Evolutionary conservation across 2,797 vertebrate species (phyloP).

Genomic region (Chelidonichthys spinosus): DNA sequence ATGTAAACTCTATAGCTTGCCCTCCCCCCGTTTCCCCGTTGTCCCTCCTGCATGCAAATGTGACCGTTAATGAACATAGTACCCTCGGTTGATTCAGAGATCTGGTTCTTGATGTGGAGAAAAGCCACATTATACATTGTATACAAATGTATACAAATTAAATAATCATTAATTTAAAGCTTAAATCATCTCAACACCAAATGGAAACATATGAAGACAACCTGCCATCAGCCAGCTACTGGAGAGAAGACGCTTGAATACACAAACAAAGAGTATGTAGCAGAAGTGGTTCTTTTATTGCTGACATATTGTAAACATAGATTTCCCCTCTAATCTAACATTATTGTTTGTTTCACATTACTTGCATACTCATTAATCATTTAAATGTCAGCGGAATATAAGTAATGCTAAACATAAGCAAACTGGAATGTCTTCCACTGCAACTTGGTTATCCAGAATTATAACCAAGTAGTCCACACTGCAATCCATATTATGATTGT

Average conservation of each 20-base stretch:
- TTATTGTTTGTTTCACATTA: conserved; percentile 35
- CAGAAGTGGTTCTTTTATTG: neutral
- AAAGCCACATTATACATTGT: neutral
- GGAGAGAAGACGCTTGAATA: neutral
- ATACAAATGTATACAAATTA: conserved; percentile 1
- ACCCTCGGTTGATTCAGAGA: neutral
- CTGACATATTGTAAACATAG: conserved; percentile 4
- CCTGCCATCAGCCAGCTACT: neutral
- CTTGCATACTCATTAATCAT: conserved; percentile 54
- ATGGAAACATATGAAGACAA: conserved; percentile 30
- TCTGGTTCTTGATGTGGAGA: conserved; percentile 5
- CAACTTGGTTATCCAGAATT: conserved; percentile 23
- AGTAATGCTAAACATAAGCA: conserved; percentile 45
- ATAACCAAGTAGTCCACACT: neutral
- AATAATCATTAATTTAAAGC: conserved; percentile 28
- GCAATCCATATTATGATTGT: neutral
- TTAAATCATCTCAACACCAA: conserved; percentile 7
- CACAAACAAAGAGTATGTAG: neutral
- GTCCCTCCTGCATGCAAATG: conserved; percentile 2
- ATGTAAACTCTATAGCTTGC: conserved; percentile 20
- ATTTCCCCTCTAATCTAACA: conserved; percentile 13
- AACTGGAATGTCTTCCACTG: conserved; percentile 30
- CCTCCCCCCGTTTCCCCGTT: neutral
- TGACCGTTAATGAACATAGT: conserved; percentile 2
- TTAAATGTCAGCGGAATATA: conserved; percentile 58